phyloP scores from a whole-genome alignment of 2,113 vertebrate species.

The Pachyramphus minor region DNA sequence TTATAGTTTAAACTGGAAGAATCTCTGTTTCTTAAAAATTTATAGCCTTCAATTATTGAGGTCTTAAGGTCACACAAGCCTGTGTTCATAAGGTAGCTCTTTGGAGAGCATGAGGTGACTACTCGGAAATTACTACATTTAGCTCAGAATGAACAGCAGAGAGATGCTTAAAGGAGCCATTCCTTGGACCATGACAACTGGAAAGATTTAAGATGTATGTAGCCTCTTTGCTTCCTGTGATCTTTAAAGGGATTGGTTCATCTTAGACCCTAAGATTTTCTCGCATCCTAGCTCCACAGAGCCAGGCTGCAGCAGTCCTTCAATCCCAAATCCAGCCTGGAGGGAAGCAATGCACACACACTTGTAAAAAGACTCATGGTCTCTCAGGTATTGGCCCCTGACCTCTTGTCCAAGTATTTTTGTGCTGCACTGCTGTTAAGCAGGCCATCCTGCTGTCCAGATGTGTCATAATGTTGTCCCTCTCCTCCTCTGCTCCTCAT shows the following conservation, averaged over 20 bases:
- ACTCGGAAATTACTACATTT: neutral
- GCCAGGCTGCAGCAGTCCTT: neutral
- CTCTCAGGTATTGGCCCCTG: neutral
- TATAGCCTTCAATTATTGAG: neutral
- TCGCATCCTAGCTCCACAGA: accelerated
- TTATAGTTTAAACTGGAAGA: neutral
- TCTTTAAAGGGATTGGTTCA: neutral
- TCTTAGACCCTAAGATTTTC: neutral
- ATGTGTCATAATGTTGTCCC: neutral
- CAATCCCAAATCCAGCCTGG: neutral
- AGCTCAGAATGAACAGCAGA: neutral
- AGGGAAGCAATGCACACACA: neutral
- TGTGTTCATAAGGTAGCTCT: neutral
- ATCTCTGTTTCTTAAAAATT: neutral
- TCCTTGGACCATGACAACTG: neutral
- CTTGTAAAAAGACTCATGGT: neutral
- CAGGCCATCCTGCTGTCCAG: neutral
- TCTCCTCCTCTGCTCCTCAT: neutral
- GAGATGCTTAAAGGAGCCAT: neutral
- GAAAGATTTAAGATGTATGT: neutral
- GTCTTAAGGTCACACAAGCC: neutral
- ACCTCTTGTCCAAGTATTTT: neutral
- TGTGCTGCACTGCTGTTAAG: neutral
- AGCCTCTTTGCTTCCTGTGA: neutral
- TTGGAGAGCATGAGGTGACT: neutral